Percentiles rank a stretch among this genome's conserved stretches.
These are phyloP conservation scores for Urophycis tenuis DNA, from an alignment of 2,797 vertebrate genomes.

Conservation along the genomic window DNA sequence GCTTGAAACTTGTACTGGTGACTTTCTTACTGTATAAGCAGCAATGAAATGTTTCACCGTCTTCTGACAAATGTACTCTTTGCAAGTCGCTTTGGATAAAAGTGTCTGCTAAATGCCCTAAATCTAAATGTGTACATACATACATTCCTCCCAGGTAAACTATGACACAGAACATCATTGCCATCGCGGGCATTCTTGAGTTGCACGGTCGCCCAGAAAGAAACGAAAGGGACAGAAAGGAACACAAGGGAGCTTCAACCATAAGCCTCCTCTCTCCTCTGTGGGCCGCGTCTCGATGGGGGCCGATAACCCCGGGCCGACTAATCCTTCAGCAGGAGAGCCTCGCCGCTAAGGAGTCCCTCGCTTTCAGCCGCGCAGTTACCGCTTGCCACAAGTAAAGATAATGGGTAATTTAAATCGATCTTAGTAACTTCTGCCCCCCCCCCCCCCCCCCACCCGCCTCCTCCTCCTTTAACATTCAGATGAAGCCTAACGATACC, in stretches of 20 bases:
- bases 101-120: too few species aligned
- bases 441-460: too few species aligned
- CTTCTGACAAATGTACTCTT: too few species aligned
- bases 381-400: constrained; percentile 19
- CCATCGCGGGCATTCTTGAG: neutral
- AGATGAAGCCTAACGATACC: constrained; percentile 35
- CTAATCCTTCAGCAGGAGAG: neutral
- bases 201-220: neutral
- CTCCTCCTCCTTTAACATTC: constrained; percentile 25
- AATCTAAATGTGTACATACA: too few species aligned
- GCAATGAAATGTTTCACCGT: too few species aligned
- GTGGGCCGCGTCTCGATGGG: neutral
- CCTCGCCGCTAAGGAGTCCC: neutral
- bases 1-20: too few species aligned
- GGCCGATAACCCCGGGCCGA: neutral
- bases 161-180: neutral
- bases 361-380: neutral
- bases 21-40: too few species aligned
- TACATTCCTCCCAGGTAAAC: neutral
- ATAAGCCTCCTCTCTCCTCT: neutral
- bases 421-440: constrained; percentile 26
- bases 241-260: neutral
- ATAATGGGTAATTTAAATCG: constrained; percentile 37
- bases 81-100: too few species aligned
- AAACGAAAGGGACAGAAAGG: neutral